Evolutionary conservation across 2,113 vertebrate species (phyloP).

Genomic region (Macquaria australasica): DNA sequence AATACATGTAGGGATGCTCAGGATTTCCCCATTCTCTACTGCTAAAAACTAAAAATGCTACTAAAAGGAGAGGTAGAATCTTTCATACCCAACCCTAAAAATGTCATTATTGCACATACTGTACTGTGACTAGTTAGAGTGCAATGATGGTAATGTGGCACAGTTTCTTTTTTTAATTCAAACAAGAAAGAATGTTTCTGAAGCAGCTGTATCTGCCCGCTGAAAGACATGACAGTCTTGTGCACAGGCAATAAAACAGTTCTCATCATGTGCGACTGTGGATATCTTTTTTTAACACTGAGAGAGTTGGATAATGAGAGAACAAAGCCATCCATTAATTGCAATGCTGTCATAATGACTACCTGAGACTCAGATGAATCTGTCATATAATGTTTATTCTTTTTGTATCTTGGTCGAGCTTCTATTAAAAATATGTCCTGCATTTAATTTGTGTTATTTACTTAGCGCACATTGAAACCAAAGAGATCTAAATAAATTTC

Average conservation of each 20-base stretch:
- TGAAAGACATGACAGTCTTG: background rate
- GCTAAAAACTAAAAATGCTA: background rate
- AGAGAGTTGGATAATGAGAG: background rate
- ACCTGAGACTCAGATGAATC: background rate
- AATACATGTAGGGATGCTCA: background rate
- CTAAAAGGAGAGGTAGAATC: background rate
- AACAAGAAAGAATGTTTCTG: background rate
- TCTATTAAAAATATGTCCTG: background rate
- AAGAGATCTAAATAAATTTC: background rate
- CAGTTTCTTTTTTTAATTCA: background rate
- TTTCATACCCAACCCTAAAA: background rate
- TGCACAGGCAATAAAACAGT: slow-evolving; percentile 12
- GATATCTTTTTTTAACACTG: background rate
- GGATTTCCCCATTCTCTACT: background rate
- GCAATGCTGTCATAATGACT: background rate
- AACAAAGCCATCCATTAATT: slow-evolving; percentile 22
- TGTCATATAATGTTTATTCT: background rate
- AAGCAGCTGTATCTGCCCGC: background rate
- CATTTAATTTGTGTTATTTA: slow-evolving; percentile 9
- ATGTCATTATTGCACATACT: background rate
- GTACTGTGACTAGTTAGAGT: background rate
- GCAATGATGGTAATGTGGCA: background rate
- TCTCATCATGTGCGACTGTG: background rate
- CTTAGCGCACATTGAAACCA: background rate
- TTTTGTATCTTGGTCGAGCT: background rate